Evolutionary conservation across 2,113 vertebrate species (phyloP).

Genomic region (Leptodactylus fuscus): DNA sequence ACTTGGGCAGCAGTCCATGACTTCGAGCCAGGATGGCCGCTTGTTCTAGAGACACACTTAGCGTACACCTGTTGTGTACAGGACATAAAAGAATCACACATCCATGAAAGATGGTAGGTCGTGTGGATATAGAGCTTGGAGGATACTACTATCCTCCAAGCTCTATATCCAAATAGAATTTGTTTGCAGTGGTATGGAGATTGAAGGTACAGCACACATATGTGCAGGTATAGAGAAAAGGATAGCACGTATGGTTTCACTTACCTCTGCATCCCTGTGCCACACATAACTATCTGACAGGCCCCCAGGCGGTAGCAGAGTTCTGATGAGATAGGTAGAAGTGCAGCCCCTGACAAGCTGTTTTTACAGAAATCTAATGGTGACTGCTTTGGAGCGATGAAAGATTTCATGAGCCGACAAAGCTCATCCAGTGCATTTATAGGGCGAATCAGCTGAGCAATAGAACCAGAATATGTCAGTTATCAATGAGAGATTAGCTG

Average conservation of each 20-base stretch:
- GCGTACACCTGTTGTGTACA: conserved; percentile 82
- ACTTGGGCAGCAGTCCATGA: conserved; percentile 91
- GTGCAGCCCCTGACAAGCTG: conserved; percentile 79
- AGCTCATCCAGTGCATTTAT: conserved; percentile 97
- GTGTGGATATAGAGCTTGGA: not conserved
- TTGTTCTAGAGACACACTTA: conserved; percentile 93
- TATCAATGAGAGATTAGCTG: not conserved
- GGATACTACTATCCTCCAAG: too few species aligned
- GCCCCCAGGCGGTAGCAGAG: conserved; percentile 95
- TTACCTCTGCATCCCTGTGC: conserved; percentile 96
- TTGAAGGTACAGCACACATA: not conserved
- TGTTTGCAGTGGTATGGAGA: not conserved
- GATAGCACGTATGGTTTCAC: too few species aligned
- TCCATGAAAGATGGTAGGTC: not conserved
- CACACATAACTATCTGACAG: conserved; percentile 93
- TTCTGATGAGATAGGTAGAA: conserved; percentile 90
- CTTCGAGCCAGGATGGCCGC: conserved; percentile 89
- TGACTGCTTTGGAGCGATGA: conserved; percentile 74
- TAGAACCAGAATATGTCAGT: not conserved
- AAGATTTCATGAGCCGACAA: conserved; percentile 91
- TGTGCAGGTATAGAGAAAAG: too few species aligned
- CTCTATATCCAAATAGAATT: not conserved
- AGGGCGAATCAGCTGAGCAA: conserved; percentile 88
- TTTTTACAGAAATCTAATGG: conserved; percentile 67
- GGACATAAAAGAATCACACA: too few species aligned